Conservation (phyloP, 2,113 vertebrate genomes). For the Heterotis niloticus region DNA sequence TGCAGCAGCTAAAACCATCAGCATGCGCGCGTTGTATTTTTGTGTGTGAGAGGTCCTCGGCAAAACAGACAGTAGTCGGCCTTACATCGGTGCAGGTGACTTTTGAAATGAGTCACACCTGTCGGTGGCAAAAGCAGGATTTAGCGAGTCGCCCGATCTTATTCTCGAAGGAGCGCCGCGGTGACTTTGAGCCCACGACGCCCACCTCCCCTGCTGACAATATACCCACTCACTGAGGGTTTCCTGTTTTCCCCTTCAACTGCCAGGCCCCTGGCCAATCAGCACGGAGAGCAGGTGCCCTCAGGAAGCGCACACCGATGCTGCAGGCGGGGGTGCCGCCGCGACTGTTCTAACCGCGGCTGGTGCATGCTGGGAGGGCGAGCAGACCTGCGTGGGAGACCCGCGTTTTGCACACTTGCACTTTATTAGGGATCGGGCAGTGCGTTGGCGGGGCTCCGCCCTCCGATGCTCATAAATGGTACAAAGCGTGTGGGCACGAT, state of each 20-base stretch:
- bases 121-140: background rate
- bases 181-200: conserved; percentile 43
- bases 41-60: no score
- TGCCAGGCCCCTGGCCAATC: conserved; percentile 57
- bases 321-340: conserved; percentile 50
- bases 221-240: conserved; percentile 63
- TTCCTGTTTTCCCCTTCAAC: conserved; percentile 72
- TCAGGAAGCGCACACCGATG: conserved; percentile 44
- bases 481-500: conserved; percentile 38
- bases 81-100: no score
- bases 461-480: conserved; percentile 17
- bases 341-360: conserved; percentile 56
- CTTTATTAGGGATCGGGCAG: conserved; percentile 27
- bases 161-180: background rate
- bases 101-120: conserved; percentile 16
- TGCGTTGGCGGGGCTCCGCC: conserved; percentile 29
- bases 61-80: no score
- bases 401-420: conserved; percentile 12
- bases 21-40: no score
- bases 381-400: conserved; percentile 28
- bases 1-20: no score
- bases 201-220: conserved; percentile 59
- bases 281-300: conserved; percentile 49
- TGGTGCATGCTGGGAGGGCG: conserved; percentile 49
- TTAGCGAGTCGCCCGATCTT: background rate